Base-by-base conservation (phyloP, 2,797 vertebrate species). In the Pogoniulus pusillus region DNA sequence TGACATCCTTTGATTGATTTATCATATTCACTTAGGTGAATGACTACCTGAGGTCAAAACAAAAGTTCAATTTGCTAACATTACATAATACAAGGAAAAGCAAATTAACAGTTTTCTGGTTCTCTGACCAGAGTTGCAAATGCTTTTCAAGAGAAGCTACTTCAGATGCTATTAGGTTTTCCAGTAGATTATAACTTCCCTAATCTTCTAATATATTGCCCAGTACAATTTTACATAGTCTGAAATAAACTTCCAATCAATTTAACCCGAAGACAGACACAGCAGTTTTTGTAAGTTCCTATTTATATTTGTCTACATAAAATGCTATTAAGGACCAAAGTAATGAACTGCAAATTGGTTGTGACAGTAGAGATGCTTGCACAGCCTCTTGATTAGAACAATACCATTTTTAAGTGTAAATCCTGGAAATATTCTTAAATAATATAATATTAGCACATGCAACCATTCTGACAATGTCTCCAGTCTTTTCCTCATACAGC, bases 361-460 rank as follows among this genome's bases (percentile, higher is more conserved):
- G 54, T 82, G 58, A 85, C 57, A 71, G 39, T 51, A 89, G 69
- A 95, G 27, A 60, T 65, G 39, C 49, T 78, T 62, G 45, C 66
- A 80, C 26, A 89, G 22, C 19, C 54, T 45, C 90, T 87, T 75
- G 39, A 91, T 91, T 77, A 41, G 54, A 41, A 85, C n/a, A 85
- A 85, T 30, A 62, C 2, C 45, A 41, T 74, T 85, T 63, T 92
- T 51, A 85, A 93, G 81, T 34, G 2, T 43, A 93, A 89, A 89
- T 64, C 34, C 78, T 82, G 35, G 43, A 90, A 79, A 82, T 73
- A 60, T 59, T 88, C 68, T 88, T 72, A 75, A 93, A 74, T 86
- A 27, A 59, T 72, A 27, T 49, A 75, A 68, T 22, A 27, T 59
- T 87, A 87, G 55, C 65, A 80, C 41, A 75, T 58, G 55, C 17